These are phyloP conservation scores for Callipepla squamata DNA, from an alignment of 2,113 vertebrate species.

Conservation along the genomic window DNA sequence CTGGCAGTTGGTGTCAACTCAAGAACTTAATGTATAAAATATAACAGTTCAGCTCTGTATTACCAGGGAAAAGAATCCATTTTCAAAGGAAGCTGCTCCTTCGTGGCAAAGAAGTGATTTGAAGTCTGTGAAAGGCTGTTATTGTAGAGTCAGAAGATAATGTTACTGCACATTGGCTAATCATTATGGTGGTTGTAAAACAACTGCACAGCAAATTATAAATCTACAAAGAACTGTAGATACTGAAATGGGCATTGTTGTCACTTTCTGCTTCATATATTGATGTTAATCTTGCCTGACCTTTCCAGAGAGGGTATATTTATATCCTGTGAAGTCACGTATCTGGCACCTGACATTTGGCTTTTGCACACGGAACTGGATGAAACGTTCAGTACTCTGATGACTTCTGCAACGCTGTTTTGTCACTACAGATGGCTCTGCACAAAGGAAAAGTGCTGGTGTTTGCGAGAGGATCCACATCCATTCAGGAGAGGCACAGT, in stretches of 20 bases:
- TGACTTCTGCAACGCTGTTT: constrained; percentile 54
- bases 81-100: not conserved
- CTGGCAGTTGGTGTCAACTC: not conserved
- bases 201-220: constrained; percentile 56
- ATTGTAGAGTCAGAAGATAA: constrained; percentile 27
- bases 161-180: constrained; percentile 13
- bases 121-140: not conserved
- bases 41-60: not conserved
- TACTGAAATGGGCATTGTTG: constrained; percentile 33
- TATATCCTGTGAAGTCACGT: constrained; percentile 52
- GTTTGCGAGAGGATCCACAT: not conserved
- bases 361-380: constrained; percentile 46
- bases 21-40: not conserved
- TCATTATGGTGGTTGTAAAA: constrained; percentile 55
- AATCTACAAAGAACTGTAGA: constrained; percentile 24
- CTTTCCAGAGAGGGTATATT: constrained; percentile 63
- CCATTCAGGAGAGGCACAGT: not conserved
- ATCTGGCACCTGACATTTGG: constrained; percentile 67
- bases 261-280: constrained; percentile 58
- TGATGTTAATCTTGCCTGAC: constrained; percentile 61
- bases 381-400: constrained; percentile 58
- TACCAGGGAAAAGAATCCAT: not conserved
- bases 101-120: not conserved
- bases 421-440: constrained; percentile 63
- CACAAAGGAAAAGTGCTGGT: constrained; percentile 5